Evolutionary conservation across 2,797 vertebrate species (phyloP).

Genomic region (Periparus ater): DNA sequence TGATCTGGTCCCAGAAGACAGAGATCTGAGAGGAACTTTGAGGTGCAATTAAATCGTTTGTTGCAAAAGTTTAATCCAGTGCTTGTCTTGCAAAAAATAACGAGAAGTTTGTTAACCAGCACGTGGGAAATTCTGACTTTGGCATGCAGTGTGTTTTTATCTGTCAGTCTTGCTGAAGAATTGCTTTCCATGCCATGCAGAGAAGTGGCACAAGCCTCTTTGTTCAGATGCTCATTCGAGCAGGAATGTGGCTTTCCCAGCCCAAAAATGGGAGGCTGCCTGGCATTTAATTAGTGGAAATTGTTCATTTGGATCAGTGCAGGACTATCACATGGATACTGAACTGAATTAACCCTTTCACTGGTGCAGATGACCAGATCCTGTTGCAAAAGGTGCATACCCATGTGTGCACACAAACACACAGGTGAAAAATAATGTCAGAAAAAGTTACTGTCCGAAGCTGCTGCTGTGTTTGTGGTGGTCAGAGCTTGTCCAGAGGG

Average conservation of each 20-base stretch:
- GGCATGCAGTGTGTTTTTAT: neutral
- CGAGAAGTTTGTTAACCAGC: neutral
- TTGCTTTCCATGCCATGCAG: neutral
- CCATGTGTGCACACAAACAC: neutral
- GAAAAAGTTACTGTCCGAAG: neutral
- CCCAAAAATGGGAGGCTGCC: neutral
- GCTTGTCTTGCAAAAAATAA: neutral
- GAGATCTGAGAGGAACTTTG: neutral
- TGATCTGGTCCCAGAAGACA: neutral
- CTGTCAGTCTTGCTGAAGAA: conserved; percentile 5
- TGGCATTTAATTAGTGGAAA: neutral
- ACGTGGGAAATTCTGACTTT: neutral
- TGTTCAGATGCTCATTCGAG: neutral
- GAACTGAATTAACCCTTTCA: neutral
- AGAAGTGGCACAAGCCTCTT: conserved; percentile 2
- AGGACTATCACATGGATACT: neutral
- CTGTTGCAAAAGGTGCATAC: neutral
- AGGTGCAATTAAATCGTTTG: neutral
- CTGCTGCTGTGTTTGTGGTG: neutral
- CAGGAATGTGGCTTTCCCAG: neutral
- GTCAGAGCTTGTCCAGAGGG: neutral
- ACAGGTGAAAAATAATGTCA: neutral
- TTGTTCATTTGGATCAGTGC: neutral
- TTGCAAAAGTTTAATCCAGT: neutral
- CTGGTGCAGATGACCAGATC: neutral